Percentiles rank a stretch among this genome's conserved stretches.
These are phyloP conservation scores for Hirtodrosophila trivittata DNA, from an alignment of 2,888 invertebrate species.

Conservation along the genomic window DNA sequence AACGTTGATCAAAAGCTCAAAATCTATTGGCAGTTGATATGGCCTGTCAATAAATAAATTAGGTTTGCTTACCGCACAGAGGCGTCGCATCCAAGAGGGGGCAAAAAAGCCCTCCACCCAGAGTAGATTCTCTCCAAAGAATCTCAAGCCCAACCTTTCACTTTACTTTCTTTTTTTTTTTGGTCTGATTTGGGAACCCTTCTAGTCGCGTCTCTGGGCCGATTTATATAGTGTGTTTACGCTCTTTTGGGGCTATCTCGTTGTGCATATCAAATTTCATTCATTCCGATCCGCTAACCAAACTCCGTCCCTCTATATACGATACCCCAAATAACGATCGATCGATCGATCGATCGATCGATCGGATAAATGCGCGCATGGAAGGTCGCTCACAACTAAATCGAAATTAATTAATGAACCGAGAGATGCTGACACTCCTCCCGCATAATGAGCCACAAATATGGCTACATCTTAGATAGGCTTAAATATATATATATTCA, in stretches of 20 bases:
- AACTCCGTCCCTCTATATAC: conserved; percentile 35
- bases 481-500: conserved; percentile 24
- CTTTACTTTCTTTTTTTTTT: conserved; percentile 32
- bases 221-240: conserved; percentile 50
- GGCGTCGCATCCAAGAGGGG: conserved; percentile 3
- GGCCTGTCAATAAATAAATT: conserved; percentile 58
- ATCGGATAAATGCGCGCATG: conserved; percentile 53
- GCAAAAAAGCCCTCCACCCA: no score
- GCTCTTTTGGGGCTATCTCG: conserved; percentile 60
- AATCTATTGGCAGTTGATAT: conserved; percentile 39
- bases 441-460: conserved; percentile 71
- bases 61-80: conserved; percentile 23
- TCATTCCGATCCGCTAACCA: conserved; percentile 70
- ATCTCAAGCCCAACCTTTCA: no score
- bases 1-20: conserved; percentile 47
- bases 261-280: conserved; percentile 77
- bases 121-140: no score
- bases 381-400: conserved; percentile 69
- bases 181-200: conserved; percentile 5
- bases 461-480: conserved; percentile 47
- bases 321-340: conserved; percentile 57
- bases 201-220: conserved; percentile 39
- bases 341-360: no score
- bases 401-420: conserved; percentile 76
- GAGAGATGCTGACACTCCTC: conserved; percentile 70